Evolutionary conservation across 2,888 invertebrate species (phyloP), one percentile per base, ranked within the genome.

Genomic region (Melieria omissa): DNA sequence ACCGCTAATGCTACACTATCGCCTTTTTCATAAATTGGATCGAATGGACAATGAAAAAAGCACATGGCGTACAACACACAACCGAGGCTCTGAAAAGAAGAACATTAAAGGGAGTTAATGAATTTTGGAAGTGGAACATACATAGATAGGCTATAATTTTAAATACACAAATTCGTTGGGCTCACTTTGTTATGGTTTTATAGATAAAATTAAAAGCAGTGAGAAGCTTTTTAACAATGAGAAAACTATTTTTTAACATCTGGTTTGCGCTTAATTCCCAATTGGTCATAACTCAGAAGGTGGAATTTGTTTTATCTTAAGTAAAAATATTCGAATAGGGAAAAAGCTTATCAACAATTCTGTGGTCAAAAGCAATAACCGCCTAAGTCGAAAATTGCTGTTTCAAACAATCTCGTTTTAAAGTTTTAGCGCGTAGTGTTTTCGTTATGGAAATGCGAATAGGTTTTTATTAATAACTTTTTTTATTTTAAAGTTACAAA

Each of bases 1-100:
- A 94, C 94, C 71, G 96, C 95, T 76, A 96, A 87, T 55, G 95
- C 95, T 10, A 96, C 93, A 78, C 95, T 95, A 85, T 95, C 95
- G 2, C 96, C 96, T 78, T 93, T 89, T 84, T 95, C 95, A 82
- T 95, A 93, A 9, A 94, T 92, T 42, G 90, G 88, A 86, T 96
- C 96, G 85, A 93, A 96, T 0, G 96, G 96, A 57, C 95, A 94
- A 83, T 93, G 93, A 81, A 93, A 93, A 83, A 92, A 96, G 81
- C 95, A 93, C 88, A 95, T 89, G 0, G 95, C 95, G 86, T 94
- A 96, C 42, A 96, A 88, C 73, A 95, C 89, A 86, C 96, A 96
- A 12, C 96, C 96, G 76, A 96, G 88, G 70, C 95, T 95, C 86
- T 95, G 92, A 82, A 80, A 86, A 12, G 6, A 71, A 46, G 29